A percentile compares a stretch with the other conserved stretches of the same genome.
Evolutionary conservation across 2,797 vertebrate genomes (phyloP).

Genomic region (Kryptolebias ocellatus): DNA sequence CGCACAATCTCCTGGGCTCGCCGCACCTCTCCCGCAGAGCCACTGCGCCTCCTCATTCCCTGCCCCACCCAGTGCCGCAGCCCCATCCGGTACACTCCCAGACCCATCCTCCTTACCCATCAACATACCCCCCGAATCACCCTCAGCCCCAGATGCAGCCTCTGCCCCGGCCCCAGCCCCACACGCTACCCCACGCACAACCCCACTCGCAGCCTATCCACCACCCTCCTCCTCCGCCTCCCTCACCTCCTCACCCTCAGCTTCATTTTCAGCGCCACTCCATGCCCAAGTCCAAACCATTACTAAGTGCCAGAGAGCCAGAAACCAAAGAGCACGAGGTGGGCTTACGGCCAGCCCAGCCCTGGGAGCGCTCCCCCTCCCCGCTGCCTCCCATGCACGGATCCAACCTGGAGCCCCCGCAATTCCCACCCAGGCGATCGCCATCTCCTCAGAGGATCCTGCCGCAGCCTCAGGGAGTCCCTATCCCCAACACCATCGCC

Average conservation of each 20-base stretch:
- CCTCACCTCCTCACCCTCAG: slow-evolving; percentile 81
- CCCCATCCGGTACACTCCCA: slow-evolving; percentile 63
- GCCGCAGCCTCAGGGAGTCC: slow-evolving; percentile 94
- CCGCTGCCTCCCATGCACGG: slow-evolving; percentile 79
- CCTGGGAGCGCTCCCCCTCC: slow-evolving; percentile 88
- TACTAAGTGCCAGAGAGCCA: slow-evolving; percentile 91
- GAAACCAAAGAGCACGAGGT: slow-evolving; percentile 95
- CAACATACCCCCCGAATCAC: slow-evolving; percentile 83
- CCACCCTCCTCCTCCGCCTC: slow-evolving; percentile 83
- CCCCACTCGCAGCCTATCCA: slow-evolving; percentile 80
- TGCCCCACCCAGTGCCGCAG: slow-evolving; percentile 51
- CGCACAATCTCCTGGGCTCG: slow-evolving; percentile 90
- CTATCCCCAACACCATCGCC: slow-evolving; percentile 90
- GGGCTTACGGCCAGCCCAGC: slow-evolving; percentile 77
- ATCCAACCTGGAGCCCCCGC: slow-evolving; percentile 86
- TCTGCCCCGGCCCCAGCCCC: slow-evolving; percentile 78
- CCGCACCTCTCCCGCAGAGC: slow-evolving; percentile 80
- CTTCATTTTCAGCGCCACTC: slow-evolving; percentile 84
- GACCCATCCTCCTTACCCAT: slow-evolving; percentile 79
- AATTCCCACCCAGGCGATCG: slow-evolving; percentile 84
- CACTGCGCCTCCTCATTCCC: slow-evolving; percentile 65
- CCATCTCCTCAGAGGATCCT: slow-evolving; percentile 95
- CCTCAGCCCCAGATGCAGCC: slow-evolving; percentile 82
- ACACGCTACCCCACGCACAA: slow-evolving; percentile 80
- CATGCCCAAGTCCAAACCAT: slow-evolving; percentile 88